These are phyloP conservation scores for Branchinecta lynchi DNA, from an alignment of 1,140 invertebrate genomes.

Conservation along the genomic window DNA sequence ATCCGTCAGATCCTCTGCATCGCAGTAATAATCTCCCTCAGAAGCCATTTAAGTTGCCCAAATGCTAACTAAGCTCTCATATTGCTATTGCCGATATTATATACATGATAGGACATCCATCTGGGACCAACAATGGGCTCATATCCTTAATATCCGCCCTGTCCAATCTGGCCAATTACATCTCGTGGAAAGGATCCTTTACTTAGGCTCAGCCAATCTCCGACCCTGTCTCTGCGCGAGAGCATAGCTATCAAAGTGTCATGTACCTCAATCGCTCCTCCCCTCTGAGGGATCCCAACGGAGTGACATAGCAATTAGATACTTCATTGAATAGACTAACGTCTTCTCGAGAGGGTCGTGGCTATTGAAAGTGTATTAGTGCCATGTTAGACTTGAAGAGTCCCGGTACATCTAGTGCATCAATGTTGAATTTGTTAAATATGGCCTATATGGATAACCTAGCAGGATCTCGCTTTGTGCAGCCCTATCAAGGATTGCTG, in stretches of 20 bases:
- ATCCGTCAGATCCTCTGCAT: not conserved
- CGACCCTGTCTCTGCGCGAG: not conserved
- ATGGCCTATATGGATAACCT: not conserved
- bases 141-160: not conserved
- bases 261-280: conserved; percentile 1
- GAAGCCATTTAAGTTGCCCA: not conserved
- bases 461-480: not conserved
- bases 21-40: not conserved
- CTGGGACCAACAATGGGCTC: not conserved
- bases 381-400: conserved; percentile 3
- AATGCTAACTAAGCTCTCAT: not conserved
- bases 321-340: not conserved
- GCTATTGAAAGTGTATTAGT: not conserved
- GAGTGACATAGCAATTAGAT: not conserved
- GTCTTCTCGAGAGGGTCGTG: not conserved
- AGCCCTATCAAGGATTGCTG: not conserved
- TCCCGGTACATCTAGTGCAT: not conserved
- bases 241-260: conserved; percentile 3
- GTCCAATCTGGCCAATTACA: not conserved
- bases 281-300: not conserved
- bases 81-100: conserved; percentile 2
- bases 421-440: conserved; percentile 4
- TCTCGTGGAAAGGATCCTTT: not conserved
- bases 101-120: conserved; percentile 7
- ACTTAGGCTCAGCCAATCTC: not conserved